These are phyloP conservation scores for Hydroisotoma schaefferi DNA, from an alignment of 2,888 invertebrate species.

Conservation along the genomic window DNA sequence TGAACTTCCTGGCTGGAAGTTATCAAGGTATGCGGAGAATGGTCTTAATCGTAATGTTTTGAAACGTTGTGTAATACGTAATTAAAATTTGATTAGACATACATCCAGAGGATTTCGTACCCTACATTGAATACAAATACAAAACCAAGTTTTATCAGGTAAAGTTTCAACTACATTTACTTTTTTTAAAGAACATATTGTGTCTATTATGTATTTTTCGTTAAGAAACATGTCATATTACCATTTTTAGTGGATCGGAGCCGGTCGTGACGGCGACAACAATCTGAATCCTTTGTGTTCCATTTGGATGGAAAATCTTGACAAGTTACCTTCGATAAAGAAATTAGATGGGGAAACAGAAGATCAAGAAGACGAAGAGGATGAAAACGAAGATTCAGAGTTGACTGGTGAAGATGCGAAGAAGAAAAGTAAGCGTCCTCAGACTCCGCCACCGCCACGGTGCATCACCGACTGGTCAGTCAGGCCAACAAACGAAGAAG, in stretches of 20 bases:
- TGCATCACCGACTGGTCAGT: constrained; percentile 81
- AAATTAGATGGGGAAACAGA: constrained; percentile 47
- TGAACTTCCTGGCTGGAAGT: constrained; percentile 80
- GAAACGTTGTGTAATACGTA: not conserved
- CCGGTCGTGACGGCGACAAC: constrained; percentile 67
- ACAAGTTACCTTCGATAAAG: constrained; percentile 42
- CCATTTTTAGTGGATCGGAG: constrained; percentile 90
- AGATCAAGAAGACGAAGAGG: constrained; percentile 49
- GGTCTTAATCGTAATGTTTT: not conserved
- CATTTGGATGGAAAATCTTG: constrained; percentile 46
- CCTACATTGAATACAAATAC: constrained; percentile 79
- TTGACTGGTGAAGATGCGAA: constrained; percentile 48
- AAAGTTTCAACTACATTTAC: constrained; percentile 69
- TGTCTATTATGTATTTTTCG: no score
- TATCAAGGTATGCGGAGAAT: constrained; percentile 55
- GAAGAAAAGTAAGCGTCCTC: constrained; percentile 42
- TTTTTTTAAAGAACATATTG: constrained; percentile 57
- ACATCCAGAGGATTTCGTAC: constrained; percentile 81
- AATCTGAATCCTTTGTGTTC: constrained; percentile 41
- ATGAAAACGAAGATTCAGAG: constrained; percentile 51
- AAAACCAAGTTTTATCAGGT: constrained; percentile 69
- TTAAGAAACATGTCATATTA: not conserved
- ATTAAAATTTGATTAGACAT: constrained; percentile 51
- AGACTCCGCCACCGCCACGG: constrained; percentile 56
- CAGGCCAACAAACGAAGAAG: constrained; percentile 70